Percentiles rank a stretch among this genome's conserved stretches.
Evolutionary conservation across 2,888 invertebrate genomes (phyloP).

Genomic region (Melanophora roralis): DNA sequence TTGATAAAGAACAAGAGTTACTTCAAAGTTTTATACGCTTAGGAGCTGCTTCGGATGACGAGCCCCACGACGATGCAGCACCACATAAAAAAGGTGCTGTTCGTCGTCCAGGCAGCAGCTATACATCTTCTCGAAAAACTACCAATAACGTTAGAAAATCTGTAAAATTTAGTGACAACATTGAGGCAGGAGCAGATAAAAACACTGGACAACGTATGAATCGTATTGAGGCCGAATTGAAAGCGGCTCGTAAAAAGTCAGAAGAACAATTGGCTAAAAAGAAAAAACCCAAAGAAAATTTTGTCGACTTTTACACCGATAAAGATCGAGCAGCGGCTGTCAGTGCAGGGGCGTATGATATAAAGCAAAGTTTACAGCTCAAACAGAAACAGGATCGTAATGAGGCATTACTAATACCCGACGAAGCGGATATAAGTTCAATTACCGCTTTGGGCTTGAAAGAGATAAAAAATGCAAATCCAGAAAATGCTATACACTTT

Average conservation of each 20-base stretch:
- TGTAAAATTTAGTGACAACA: slow-evolving; percentile 64
- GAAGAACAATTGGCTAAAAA: slow-evolving; percentile 71
- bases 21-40: slow-evolving; percentile 88
- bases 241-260: slow-evolving; percentile 69
- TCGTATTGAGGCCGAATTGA: slow-evolving; percentile 70
- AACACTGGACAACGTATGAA: slow-evolving; percentile 65
- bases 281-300: slow-evolving; percentile 74
- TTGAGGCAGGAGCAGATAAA: slow-evolving; percentile 57
- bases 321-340: slow-evolving; percentile 94
- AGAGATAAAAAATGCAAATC: slow-evolving; percentile 86
- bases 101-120: slow-evolving; percentile 25
- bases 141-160: slow-evolving; percentile 63
- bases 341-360: slow-evolving; percentile 86
- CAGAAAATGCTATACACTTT: slow-evolving; percentile 84
- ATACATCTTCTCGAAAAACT: not conserved
- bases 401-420: slow-evolving; percentile 84
- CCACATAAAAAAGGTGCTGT: slow-evolving; percentile 44
- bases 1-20: slow-evolving; percentile 85
- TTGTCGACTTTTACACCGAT: slow-evolving; percentile 91
- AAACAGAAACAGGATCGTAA: slow-evolving; percentile 88
- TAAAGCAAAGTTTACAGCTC: slow-evolving; percentile 88
- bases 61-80: slow-evolving; percentile 76
- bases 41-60: slow-evolving; percentile 80
- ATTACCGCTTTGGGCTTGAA: slow-evolving; percentile 86
- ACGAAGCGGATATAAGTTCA: slow-evolving; percentile 87